Conservation (phyloP, 2,797 vertebrate genomes). For the Ceyx erithaca region DNA sequence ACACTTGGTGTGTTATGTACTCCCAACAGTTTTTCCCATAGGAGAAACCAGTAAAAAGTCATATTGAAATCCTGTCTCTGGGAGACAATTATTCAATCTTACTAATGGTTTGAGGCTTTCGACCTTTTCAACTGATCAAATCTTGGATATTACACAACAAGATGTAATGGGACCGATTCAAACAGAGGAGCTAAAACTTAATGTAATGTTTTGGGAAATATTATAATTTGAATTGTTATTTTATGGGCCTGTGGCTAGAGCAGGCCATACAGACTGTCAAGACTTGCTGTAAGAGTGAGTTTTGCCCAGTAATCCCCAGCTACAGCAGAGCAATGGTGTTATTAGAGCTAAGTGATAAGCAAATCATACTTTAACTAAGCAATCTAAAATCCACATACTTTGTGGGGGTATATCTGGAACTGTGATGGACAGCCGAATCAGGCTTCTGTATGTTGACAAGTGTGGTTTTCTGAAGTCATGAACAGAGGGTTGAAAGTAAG, state of each 20-base stretch:
- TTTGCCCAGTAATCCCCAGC: background rate
- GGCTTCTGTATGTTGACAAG: background rate
- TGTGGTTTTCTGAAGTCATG: background rate
- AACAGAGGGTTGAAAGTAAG: background rate
- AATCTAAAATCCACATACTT: conserved; percentile 27
- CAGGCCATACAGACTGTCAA: background rate
- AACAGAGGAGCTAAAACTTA: background rate
- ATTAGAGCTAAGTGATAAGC: conserved; percentile 17
- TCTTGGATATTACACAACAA: background rate
- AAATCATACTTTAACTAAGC: conserved; percentile 34
- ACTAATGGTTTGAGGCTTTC: background rate
- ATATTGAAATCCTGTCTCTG: background rate
- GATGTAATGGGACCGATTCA: background rate
- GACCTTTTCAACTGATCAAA: background rate
- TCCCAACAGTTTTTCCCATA: background rate
- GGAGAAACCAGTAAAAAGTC: background rate
- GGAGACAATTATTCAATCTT: background rate
- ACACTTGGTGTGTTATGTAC: background rate
- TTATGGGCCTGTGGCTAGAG: background rate
- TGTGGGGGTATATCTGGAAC: conserved; percentile 7
- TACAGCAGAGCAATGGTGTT: background rate
- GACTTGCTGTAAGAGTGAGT: background rate
- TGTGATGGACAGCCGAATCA: background rate
- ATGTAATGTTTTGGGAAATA: background rate
- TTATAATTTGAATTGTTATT: background rate